Conservation (phyloP, 2,888 invertebrate genomes). For the Lasioglossum marginatum region DNA sequence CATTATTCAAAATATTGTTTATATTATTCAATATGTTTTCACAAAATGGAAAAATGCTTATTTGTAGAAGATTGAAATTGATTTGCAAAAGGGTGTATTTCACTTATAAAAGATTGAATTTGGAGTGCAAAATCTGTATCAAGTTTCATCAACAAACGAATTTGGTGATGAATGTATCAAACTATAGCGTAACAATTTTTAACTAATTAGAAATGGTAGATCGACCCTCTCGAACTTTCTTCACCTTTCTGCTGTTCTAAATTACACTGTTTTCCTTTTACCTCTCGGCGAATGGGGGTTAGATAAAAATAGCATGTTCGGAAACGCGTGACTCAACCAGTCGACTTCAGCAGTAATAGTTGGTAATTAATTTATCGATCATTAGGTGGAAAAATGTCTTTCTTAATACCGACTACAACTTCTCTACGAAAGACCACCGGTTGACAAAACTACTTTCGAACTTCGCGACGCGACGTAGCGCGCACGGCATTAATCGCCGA, state of each 20-base stretch:
- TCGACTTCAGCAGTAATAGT: not conserved
- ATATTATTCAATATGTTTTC: too few relatives aligned
- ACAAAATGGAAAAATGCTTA: too few relatives aligned
- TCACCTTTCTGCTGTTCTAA: not conserved
- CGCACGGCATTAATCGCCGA: not conserved
- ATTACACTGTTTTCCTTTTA: not conserved
- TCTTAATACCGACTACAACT: not conserved
- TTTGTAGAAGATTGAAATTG: too few relatives aligned
- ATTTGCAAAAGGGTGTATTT: too few relatives aligned
- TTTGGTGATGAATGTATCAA: too few relatives aligned
- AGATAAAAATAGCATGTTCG: not conserved
- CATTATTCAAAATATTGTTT: too few relatives aligned
- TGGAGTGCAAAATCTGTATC: too few relatives aligned
- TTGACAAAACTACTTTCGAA: not conserved
- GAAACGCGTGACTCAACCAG: not conserved
- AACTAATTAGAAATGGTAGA: not conserved
- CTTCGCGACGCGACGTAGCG: not conserved
- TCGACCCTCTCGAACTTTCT: not conserved
- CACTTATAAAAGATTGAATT: too few relatives aligned
- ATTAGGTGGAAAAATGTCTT: not conserved
- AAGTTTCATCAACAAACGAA: too few relatives aligned
- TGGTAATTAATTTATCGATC: not conserved
- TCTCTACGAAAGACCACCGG: not conserved
- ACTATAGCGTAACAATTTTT: too few relatives aligned
- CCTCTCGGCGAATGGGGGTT: not conserved